Conservation (phyloP, 2,888 invertebrate genomes). For the Theodoxus fluviatilis region DNA sequence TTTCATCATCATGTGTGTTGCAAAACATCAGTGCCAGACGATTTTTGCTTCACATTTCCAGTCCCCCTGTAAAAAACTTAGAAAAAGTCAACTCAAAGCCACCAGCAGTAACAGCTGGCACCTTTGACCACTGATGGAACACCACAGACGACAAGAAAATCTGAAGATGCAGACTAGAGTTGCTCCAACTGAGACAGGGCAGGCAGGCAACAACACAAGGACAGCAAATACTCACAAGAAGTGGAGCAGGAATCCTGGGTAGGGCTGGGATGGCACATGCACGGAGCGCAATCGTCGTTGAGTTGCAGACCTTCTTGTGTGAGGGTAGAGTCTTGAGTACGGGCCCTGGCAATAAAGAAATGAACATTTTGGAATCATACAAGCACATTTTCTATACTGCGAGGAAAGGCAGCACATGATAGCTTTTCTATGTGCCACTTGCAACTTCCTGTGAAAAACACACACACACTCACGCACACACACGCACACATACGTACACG, state of each 20-base stretch:
- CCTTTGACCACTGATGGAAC: no score
- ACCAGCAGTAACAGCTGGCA: no score
- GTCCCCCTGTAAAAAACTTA: no score
- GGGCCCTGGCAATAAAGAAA: constrained; percentile 48
- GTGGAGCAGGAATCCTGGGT: constrained; percentile 84
- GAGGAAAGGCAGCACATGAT: constrained; percentile 38
- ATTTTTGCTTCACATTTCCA: no score
- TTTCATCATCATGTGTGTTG: no score
- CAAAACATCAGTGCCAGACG: no score
- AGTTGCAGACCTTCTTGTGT: constrained; percentile 45
- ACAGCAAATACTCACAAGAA: constrained; percentile 71
- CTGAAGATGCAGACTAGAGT: not conserved
- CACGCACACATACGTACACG: not conserved
- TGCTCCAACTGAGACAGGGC: not conserved
- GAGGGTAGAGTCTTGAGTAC: constrained; percentile 50
- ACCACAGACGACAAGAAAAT: not conserved
- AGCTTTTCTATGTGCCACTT: constrained; percentile 28
- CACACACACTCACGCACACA: not conserved
- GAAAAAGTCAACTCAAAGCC: no score
- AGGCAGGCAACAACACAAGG: not conserved
- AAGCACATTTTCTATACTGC: no score
- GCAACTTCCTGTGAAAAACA: not conserved
- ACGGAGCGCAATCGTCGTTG: constrained; percentile 53
- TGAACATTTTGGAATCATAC: not conserved
- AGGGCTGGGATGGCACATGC: constrained; percentile 65